Base-by-base conservation (phyloP, 2,888 invertebrate genomes). In the Nemoura dubitans region DNA sequence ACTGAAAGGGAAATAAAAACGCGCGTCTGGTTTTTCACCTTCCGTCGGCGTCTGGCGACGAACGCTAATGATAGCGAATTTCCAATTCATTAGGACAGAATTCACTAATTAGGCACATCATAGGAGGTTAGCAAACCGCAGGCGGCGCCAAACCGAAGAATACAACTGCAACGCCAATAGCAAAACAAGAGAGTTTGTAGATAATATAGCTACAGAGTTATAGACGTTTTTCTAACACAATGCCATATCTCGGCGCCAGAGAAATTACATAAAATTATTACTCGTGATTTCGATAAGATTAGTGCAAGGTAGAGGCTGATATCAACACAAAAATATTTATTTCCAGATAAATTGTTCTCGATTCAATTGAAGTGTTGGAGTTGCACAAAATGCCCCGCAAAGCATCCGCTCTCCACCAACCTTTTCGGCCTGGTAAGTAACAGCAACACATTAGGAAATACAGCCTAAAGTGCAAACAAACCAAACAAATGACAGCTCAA, bases 401-500 rank as follows among this genome's bases (percentile, higher is more conserved):
- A 3, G 21, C 14, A 59, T 59, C 14, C 21, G 59, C 59, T 59
- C 59, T 10, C 59, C 59, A 59, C 14, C 59, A 59, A 59, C 16
- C 2, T 3, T 59, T 59, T 59, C 59, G 14, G 21, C 59, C 14
- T 14, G 59, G n/a, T n/a, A n/a, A n/a, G n/a, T n/a, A n/a, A 59
- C 3, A 14, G 21, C 16, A 59, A 59, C 16, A 10, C 59, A 59
- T 2, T 59, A 3, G 59, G 21, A 7, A 21, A 59, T 1, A 21
- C 36, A 36, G 36, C 36, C 36, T 3, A n/a, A n/a, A 16, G 59
- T 59, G 59, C 59, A 59, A 59, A 59, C 59, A 59, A 59, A 21
- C 14, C 59, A 14, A 1, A 3, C 21, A 81, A 81, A 28, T 81
- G 81, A 81, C 81, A 81, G 81, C 30, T 21, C 81, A 81, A 81